These are phyloP conservation scores for Paraescarpia echinospica DNA, from an alignment of 1,140 invertebrate genomes.

Conservation along the genomic window DNA sequence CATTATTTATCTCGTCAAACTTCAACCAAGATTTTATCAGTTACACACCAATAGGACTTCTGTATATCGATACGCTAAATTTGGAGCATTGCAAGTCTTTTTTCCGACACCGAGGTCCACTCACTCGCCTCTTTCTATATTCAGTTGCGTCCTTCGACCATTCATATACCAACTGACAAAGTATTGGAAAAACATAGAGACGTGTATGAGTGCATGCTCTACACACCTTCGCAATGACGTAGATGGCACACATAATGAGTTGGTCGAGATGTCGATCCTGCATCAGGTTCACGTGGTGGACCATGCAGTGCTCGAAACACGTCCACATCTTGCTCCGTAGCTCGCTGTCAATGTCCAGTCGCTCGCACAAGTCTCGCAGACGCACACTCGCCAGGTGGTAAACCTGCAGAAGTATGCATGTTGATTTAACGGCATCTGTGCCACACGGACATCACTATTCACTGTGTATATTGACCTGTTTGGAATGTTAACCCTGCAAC, in stretches of 20 bases:
- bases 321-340: constrained; percentile 87
- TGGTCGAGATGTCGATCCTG: constrained; percentile 93
- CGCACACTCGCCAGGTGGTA: constrained; percentile 88
- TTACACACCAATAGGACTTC: too few relatives aligned
- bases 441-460: neutral
- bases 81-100: too few relatives aligned
- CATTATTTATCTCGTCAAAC: too few relatives aligned
- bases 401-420: constrained; percentile 65
- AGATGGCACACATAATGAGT: constrained; percentile 97
- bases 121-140: too few relatives aligned
- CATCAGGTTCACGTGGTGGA: constrained; percentile 71
- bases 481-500: too few relatives aligned
- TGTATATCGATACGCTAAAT: too few relatives aligned
- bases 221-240: constrained; percentile 87
- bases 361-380: constrained; percentile 84
- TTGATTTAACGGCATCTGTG: neutral
- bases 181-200: too few relatives aligned
- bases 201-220: too few relatives aligned
- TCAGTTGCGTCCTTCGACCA: too few relatives aligned
- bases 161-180: too few relatives aligned
- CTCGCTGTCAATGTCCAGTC: constrained; percentile 76
- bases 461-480: neutral
- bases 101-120: too few relatives aligned
- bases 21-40: too few relatives aligned
- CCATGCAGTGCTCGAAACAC: constrained; percentile 88